phyloP scores from a whole-genome alignment of 2,888 invertebrate species.

The Harpalus rufipes region DNA sequence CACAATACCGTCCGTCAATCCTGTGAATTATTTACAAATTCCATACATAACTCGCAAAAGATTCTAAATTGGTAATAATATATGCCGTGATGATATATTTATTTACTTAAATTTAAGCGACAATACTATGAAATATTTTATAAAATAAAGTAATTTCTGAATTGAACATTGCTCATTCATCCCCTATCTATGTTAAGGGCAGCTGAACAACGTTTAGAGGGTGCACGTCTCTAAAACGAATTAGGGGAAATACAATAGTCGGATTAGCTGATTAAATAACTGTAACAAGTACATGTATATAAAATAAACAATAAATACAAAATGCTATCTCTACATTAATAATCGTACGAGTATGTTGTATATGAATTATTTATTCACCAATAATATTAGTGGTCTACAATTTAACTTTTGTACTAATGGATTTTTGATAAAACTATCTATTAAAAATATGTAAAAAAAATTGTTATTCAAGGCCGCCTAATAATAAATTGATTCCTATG shows the following conservation, averaged over 20 bases:
- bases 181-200: not conserved
- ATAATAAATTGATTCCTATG: conserved; percentile 18
- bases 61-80: too few species aligned
- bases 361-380: too few species aligned
- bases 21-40: too few species aligned
- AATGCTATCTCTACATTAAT: not conserved
- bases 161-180: not conserved
- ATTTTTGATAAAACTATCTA: conserved; percentile 9
- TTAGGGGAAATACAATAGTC: conserved; percentile 15
- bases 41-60: too few species aligned
- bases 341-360: too few species aligned
- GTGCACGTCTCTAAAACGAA: not conserved
- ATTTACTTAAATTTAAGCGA: too few species aligned
- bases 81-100: too few species aligned
- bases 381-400: not conserved
- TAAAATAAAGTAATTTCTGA: not conserved
- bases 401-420: not conserved
- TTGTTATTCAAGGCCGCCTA: conserved; percentile 21
- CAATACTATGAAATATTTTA: too few species aligned
- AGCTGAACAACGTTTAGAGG: not conserved
- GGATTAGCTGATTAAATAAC: conserved; percentile 22
- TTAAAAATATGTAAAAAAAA: conserved; percentile 1
- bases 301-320: conserved; percentile 12
- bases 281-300: conserved; percentile 14
- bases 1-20: too few species aligned